These are phyloP conservation scores for Dimorphilus gyrociliatus DNA, from an alignment of 2,888 invertebrate genomes.

Conservation along the genomic window DNA sequence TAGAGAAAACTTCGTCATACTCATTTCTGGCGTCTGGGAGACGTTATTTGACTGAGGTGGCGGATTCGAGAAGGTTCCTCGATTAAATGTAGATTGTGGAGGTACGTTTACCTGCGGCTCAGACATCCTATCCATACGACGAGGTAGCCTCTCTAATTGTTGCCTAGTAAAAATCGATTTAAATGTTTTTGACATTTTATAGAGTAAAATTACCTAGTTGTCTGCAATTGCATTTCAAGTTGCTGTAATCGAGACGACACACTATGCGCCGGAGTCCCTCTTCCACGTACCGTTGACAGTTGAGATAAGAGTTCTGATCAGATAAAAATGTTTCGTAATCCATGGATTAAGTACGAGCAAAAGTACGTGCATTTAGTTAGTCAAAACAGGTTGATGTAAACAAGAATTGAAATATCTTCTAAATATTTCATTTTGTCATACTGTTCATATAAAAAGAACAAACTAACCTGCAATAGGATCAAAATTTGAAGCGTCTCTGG, in stretches of 20 bases:
- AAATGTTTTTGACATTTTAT: too few species aligned
- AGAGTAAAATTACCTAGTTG: constrained; percentile 55
- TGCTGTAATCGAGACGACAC: constrained; percentile 52
- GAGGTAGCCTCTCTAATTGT: constrained; percentile 70
- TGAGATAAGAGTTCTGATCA: constrained; percentile 69
- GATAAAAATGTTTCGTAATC: neutral
- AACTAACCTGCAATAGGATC: constrained; percentile 64
- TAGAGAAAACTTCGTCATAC: too few species aligned
- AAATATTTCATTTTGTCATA: neutral
- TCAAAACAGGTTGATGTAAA: neutral
- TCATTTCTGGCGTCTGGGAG: too few species aligned
- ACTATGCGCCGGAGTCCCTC: constrained; percentile 33
- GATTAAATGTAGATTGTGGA: too few species aligned
- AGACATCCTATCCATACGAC: constrained; percentile 46
- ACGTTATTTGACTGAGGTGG: too few species aligned
- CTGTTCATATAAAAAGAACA: neutral
- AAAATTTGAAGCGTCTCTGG: constrained; percentile 69
- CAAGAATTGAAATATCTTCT: neutral
- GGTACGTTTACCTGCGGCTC: too few species aligned
- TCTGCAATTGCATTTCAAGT: constrained; percentile 77
- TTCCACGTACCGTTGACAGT: constrained; percentile 73
- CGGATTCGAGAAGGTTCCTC: too few species aligned
- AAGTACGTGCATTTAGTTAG: too few species aligned
- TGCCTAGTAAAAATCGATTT: constrained; percentile 50
- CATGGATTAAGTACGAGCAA: too few species aligned